Base-by-base conservation (phyloP, 2,797 vertebrate genomes). In the Bucorvus abyssinicus region DNA sequence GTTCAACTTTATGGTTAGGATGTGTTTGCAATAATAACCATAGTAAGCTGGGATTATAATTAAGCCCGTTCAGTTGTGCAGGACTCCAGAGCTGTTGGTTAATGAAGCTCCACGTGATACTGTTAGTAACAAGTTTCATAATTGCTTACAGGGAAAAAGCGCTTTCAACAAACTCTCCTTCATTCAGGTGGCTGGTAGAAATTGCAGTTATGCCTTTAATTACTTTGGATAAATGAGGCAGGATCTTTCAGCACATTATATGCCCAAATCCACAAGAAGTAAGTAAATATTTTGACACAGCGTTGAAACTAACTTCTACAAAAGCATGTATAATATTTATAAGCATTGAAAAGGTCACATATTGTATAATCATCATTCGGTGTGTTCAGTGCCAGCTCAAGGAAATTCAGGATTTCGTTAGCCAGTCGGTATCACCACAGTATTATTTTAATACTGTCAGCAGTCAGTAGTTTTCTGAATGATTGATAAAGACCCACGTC, bases 201-300 rank as follows among this genome's bases (percentile, higher is more conserved):
- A 95, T 82, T 90, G 44, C 74, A 94, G 68, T 92, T 94, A 95
- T 78, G 56, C 52, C 63, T 90, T 95, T 90, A 94, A 61, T 94
- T 96, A 76, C 63, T 91, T 77, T 84, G 65, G 59, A 91, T 81
- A 65, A 91, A 88, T 55, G 55, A 95, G 57, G 50, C 85, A 91
- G 61, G 45, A 86, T 91, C 69, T 16, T 94, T 53, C 44, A 69
- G 73, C 83, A 94, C 78, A 91, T 96, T 93, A 93, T 61, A 69
- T 91, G 76, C 63, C 22, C 34, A 88, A 78, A 90, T 78, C 76
- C 60, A 93, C 88, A 92, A 88, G 75, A 81, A 94, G 14, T 87
- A 92, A 94, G 87, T 93, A 96, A 96, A 96, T 96, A 94, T 94
- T 96, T 94, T 96, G 93, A 96, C 96, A 92, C 19, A 7, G 19